These are phyloP conservation scores for Hemichromis elongatus DNA, from an alignment of 2,113 vertebrate species.

Conservation along the genomic window DNA sequence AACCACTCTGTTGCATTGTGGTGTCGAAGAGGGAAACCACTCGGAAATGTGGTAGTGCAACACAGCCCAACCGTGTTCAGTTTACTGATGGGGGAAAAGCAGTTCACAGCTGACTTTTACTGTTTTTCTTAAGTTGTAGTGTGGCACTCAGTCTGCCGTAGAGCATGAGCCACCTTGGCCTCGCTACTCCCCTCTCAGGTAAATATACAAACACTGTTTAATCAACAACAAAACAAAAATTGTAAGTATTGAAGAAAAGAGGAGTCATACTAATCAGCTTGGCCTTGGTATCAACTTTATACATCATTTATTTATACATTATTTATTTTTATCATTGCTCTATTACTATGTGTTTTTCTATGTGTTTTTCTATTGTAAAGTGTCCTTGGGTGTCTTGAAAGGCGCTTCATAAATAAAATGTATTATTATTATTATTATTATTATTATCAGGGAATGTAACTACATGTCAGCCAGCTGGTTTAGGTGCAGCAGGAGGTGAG, in stretches of 20 bases:
- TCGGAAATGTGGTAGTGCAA: background rate
- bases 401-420: too few species aligned
- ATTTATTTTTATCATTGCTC: too few species aligned
- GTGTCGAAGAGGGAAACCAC: background rate
- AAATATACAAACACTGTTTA: background rate
- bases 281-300: background rate
- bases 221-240: background rate
- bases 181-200: background rate
- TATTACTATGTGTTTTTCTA: too few species aligned
- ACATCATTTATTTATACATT: too few species aligned
- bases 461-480: fast-evolving
- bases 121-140: background rate
- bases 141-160: background rate
- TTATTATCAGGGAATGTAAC: background rate
- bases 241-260: fast-evolving
- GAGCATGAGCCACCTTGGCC: fast-evolving
- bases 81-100: fast-evolving
- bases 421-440: too few species aligned
- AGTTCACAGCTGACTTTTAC: fast-evolving
- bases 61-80: background rate
- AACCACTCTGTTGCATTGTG: background rate
- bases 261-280: background rate
- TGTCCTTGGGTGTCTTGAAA: too few species aligned
- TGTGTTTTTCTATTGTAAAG: too few species aligned
- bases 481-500: background rate